Evolutionary conservation across 1,140 invertebrate species (phyloP), one percentile per base, ranked within the genome.

Genomic region (Microplitis mediator): DNA sequence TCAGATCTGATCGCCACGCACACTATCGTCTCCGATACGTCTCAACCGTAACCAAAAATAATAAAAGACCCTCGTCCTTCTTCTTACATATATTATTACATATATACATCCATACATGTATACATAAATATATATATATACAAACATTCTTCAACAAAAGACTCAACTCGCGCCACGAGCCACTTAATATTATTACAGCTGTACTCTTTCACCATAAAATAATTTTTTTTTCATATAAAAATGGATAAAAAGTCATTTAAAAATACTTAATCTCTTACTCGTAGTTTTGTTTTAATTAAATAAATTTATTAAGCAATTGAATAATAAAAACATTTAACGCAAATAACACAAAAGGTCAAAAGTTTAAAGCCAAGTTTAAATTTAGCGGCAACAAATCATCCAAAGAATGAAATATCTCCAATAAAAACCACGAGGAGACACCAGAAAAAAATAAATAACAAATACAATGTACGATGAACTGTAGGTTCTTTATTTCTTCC

Each of bases 11-110:
- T 31, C 56, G 4, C 14, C 56, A 31, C 23, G 16, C 78, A 75
- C 72, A 76, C 54, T 51, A 71, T 63, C 71, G 73, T 75, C 73
- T 76, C 74, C 76, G 74, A 76, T 70, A 35, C 60, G 34, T 35
- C 31, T 62, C 35, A 58, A 58, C 56, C 56, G 56, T 23, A 23
- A 11, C 56, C 56, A 58, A 58, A 58, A 58, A 45, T 45, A 45
- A 45, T 45, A 45, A 45, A 45, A 45, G 39, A 45, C 39, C 39
- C 39, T 58, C 23, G 23, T 58, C 23, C 56, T 58, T 32, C 13
- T 65, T 45, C 14, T 65, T 11, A 45, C 50, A 36, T 36, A 65
- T 31, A 51, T 45, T 45, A 45, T 45, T 45, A 11, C 39, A 45
- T 45, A 6, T 11, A 45, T 45, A 11, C 3, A 45, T 14, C 45